phyloP scores from a whole-genome alignment of 2,888 invertebrate species.

The Ariolimax columbianus region DNA sequence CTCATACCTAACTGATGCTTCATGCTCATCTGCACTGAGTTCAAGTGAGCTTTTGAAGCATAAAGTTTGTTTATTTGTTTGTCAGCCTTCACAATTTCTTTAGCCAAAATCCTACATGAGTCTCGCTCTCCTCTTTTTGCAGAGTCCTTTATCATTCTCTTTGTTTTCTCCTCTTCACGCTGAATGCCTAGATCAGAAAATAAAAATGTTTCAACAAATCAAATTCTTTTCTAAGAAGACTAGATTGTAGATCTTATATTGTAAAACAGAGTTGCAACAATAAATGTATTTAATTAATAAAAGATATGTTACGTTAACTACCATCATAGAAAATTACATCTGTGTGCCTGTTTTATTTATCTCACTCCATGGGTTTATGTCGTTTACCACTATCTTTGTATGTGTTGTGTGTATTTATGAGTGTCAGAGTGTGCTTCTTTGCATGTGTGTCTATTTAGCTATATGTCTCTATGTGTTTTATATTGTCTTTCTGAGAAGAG shows the following conservation, averaged over 20 bases:
- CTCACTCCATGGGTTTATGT: too few species aligned
- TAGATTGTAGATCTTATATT: too few species aligned
- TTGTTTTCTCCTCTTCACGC: conserved; percentile 97
- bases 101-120: conserved; percentile 94
- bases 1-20: conserved; percentile 83
- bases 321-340: too few species aligned
- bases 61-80: conserved; percentile 92
- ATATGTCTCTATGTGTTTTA: too few species aligned
- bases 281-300: too few species aligned
- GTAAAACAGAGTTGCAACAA: too few species aligned
- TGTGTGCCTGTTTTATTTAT: too few species aligned
- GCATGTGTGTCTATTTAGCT: not conserved
- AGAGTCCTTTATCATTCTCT: conserved; percentile 93
- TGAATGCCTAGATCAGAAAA: conserved; percentile 86
- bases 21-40: conserved; percentile 97
- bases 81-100: conserved; percentile 92
- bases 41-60: conserved; percentile 97
- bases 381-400: too few species aligned
- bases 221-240: not conserved
- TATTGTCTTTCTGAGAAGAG: not conserved
- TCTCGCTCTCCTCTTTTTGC: conserved; percentile 96
- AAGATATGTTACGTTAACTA: too few species aligned
- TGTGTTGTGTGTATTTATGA: too few species aligned
- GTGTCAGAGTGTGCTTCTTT: too few species aligned
- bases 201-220: not conserved